Base-by-base conservation (phyloP, 2,888 invertebrate genomes). In the Microctonus aethiopoides region DNA sequence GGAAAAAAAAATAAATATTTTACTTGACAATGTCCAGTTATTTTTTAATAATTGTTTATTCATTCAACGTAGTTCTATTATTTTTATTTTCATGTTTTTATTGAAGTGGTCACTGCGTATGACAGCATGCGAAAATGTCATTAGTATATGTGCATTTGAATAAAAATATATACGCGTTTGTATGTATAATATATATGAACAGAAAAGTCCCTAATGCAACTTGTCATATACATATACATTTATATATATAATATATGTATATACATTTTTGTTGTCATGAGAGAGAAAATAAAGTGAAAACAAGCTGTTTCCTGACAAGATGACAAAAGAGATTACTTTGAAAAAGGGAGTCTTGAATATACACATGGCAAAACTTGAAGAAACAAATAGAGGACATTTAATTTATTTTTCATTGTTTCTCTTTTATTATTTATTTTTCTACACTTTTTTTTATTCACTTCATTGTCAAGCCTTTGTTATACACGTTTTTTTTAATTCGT, bases 231-330 rank as follows among this genome's bases (percentile, higher is more conserved):
- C 46, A 16, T 9, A 46, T 9, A 46, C 2, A 46, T 9, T 16
- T 4, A 16, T 10, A 46, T 10, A 16, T 16, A 16, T 46, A n/a
- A 46, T 46, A 13, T 46, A 13, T 13, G 13, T 11, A 26, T 24
- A 56, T 26, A 26, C 26, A 26, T 56, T n/a, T 13, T 26, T 9
- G 56, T 24, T 26, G 2, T 6, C n/a, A n/a, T n/a, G n/a, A n/a
- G 11, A 26, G 24, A 56, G 56, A 26, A 56, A 26, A 56, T 29
- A 26, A 56, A 56, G 56, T 56, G 29, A 29, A 26, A 26, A 56
- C 56, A 56, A 29, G 26, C 56, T 26, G 56, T 29, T 29, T 22
- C 56, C n/a, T 56, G 56, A 56, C 56, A 56, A 56, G 56, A 56
- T 56, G 56, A 56, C 56, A 56, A 56, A 56, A 29, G 26, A 56